Evolutionary conservation across 2,113 vertebrate genomes (phyloP), one percentile per base, ranked within the genome.

Genomic region (Thymallus thymallus): DNA sequence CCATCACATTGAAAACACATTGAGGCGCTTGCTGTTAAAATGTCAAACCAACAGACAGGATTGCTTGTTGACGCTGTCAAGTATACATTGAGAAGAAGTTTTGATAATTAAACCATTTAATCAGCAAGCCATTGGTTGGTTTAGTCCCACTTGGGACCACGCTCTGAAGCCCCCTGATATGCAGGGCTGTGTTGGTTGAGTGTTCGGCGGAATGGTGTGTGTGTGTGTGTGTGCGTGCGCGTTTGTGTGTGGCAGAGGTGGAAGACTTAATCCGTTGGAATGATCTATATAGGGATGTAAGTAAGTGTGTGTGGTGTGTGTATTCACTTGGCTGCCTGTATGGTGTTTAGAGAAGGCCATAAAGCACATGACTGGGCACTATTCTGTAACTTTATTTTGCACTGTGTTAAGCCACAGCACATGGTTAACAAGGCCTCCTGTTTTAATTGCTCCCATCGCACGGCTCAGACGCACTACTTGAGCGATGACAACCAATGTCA

Each of bases 401-500:
- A 48, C 76, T 81, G 68, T 35, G 75, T 74, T 82, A 81, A 87
- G 85, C 80, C 69, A 24, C 55, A 82, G 77, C 75, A 82, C 73
- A 73, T 56, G 70, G 85, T 80, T 89, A 89, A 87, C 87, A 89
- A 90, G 70, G 80, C 84, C 75, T 76, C 77, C 81, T 78, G 84
- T 80, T 89, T 87, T 80, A 67, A 93, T 88, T 88, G 88, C 93
- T 95, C 91, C 94, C 91, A 95, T 92, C 91, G 83, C 82, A 79
- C 81, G 74, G 88, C 81, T 83, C 84, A 60, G 2, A 86, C 88
- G 78, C 3, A n/a, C 85, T 87, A 87, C 78, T 84, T 75, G 86
- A 81, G 88, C 76, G 87, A 70, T 90, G 88, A 92, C 82, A 88
- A 86, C 81, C 72, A 58, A 73, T 80, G 86, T 89, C 90, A 89